Evolutionary conservation across 2,888 invertebrate species (phyloP), one percentile per base, ranked within the genome.

Genomic region (Carterocephalus palaemon): DNA sequence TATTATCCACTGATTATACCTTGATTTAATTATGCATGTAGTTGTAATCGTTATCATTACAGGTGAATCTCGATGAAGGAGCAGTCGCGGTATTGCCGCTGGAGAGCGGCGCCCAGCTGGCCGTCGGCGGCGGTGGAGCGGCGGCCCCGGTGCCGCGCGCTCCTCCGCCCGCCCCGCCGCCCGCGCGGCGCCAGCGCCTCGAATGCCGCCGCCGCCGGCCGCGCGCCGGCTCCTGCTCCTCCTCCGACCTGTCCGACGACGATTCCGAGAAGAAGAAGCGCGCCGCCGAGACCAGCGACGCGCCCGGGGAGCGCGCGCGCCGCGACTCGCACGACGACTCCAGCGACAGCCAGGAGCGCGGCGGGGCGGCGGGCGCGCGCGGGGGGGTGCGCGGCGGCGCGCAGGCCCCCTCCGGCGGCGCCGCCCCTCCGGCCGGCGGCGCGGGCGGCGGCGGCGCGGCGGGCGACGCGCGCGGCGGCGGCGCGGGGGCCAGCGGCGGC

Each of bases 241-340:
- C 96, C 38, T 97, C 97, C 0, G 97, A 98, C 75, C 94, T 97
- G 3, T 96, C 96, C 48, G 97, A 97, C 72, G 95, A 95, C 71
- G 95, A 95, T 67, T 93, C 93, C 38, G 95, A 95, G 67, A 90
- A 94, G 52, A 95, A 95, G 70, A 94, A 95, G 68, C 89, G 95
- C 40, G 92, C 92, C 7, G 92, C 93, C 51, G 88, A 93, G 42
- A 80, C 83, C 41, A 88, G 87, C 23, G 88, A 90, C 13, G 70
- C 70, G 22, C 89, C 91, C 26, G 88, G 84, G 3, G 91, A 92
- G 56, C 89, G 92, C 23, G 79, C 91, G 46, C 87, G 94, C 10
- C 88, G 94, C 5, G 95, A 95, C 67, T 94, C 94, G 29, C 92
- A 94, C 76, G 95, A 95, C 64, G 95, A 95, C 73, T 94, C 94